Evolutionary conservation across 2,113 vertebrate genomes (phyloP).

Genomic region (Macheiramphus alcinus): DNA sequence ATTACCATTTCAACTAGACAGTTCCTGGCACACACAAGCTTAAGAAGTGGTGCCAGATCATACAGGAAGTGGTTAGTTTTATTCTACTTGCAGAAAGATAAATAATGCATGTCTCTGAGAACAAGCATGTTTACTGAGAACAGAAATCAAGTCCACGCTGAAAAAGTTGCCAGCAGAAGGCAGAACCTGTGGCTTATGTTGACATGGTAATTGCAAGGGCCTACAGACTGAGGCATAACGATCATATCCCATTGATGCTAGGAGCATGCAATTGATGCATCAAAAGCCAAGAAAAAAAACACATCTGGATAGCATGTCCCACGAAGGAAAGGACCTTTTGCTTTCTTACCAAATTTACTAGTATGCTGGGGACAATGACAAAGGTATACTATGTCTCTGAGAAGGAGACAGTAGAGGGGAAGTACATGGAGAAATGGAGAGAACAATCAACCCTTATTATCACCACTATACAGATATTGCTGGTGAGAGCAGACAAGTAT

Average conservation of each 20-base stretch:
- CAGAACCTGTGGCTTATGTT: neutral
- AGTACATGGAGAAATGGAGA: neutral
- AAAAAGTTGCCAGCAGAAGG: neutral
- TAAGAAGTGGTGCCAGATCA: neutral
- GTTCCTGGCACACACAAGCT: neutral
- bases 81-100: neutral
- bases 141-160: neutral
- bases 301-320: neutral
- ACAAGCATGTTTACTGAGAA: neutral
- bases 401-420: neutral
- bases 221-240: neutral
- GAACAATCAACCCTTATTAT: neutral
- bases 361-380: neutral
- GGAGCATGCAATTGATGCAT: neutral
- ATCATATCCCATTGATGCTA: neutral
- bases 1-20: neutral
- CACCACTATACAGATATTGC: neutral
- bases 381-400: neutral
- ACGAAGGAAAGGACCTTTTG: neutral
- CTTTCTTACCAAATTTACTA: neutral
- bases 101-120: neutral
- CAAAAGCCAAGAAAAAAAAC: neutral
- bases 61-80: neutral
- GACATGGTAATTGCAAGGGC: neutral
- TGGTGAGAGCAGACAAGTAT: neutral